A percentile compares a stretch with the other conserved stretches of the same genome.
Evolutionary conservation across 2,888 invertebrate genomes (phyloP).

Genomic region (Cryptops parisi): DNA sequence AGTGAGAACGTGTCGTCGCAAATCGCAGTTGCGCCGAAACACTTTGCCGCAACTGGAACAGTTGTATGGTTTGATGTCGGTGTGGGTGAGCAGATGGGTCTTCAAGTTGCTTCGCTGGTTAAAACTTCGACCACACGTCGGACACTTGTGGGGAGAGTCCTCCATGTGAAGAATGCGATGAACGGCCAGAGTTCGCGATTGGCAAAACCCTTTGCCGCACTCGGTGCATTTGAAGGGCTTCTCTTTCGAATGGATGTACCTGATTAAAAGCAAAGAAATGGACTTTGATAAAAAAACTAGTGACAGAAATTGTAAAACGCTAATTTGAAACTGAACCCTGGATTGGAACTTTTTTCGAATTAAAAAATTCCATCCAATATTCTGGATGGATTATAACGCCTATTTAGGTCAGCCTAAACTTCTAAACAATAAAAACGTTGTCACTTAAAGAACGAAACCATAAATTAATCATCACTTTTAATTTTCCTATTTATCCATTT

Average conservation of each 20-base stretch:
- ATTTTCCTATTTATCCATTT: too few relatives aligned
- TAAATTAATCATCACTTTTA: too few relatives aligned
- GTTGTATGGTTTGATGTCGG: conserved; percentile 82
- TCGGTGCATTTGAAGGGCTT: conserved; percentile 94
- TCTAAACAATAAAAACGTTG: too few relatives aligned
- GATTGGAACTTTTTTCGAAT: too few relatives aligned
- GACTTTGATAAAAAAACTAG: too few relatives aligned
- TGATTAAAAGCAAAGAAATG: conserved; percentile 33
- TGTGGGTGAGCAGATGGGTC: conserved; percentile 80
- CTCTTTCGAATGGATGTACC: conserved; percentile 96
- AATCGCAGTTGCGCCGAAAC: conserved; percentile 79
- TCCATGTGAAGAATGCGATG: conserved; percentile 91
- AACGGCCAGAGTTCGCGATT: conserved; percentile 86
- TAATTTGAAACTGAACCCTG: too few relatives aligned
- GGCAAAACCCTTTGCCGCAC: conserved; percentile 96
- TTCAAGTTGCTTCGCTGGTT: conserved; percentile 86
- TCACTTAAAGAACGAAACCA: too few relatives aligned
- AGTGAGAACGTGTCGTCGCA: conserved; percentile 73
- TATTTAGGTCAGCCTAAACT: too few relatives aligned
- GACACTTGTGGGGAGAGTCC: conserved; percentile 86
- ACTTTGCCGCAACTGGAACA: conserved; percentile 79
- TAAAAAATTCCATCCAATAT: too few relatives aligned
- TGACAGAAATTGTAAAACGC: too few relatives aligned
- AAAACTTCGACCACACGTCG: conserved; percentile 78
- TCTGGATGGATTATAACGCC: too few relatives aligned